Evolutionary conservation across 2,113 vertebrate genomes (phyloP), one percentile per base, ranked within the genome.

Genomic region (Pachycephala philippinensis): DNA sequence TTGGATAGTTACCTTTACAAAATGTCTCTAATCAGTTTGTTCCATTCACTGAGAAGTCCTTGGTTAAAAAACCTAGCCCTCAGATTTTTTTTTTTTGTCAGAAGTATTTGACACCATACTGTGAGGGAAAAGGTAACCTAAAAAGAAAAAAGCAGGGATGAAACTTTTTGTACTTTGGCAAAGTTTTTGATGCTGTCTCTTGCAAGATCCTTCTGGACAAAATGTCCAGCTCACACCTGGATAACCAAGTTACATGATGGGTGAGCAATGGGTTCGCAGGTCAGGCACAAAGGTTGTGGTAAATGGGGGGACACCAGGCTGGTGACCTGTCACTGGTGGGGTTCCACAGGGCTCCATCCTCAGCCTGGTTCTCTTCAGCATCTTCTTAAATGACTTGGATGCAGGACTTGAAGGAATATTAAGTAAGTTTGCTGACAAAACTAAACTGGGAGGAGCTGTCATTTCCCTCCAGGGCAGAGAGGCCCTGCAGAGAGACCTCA

Each of bases 171-270:
- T 23, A 61, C 15, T 45, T 69, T 18, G 60, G 54, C 22, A 78
- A 28, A 45, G 15, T 23, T 77, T 45, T 69, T 44, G 45, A 24
- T 45, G 27, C 8, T 60, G 27, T 69, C 15, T 49, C 42, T 75
- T 6, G 0, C 22, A 33, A 1, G 6, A 60, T 54, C 22, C 22
- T 53, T 5, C 39, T 53, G 49, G 11, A 15, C 11, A 44, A 77
- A 52, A 27, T 1, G 0, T 19, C 37, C 61, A 52, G 31, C 26
- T 59, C 50, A 23, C 9, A 40, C 30, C 52, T 31, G 61, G 31
- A 27, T 31, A 31, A 59, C 37, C 0, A 1, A 42, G 37, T 31
- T 66, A 26, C 31, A 44, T 0, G 0, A 2, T 37, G 37, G 53
- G 4, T 7, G 37, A 77, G 31, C 45, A 76, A 1, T 3, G 3